A percentile compares a stretch with the other conserved stretches of the same genome.
phyloP scores from a whole-genome alignment of 1,140 invertebrate species.

The Temnothorax longispinosus region DNA sequence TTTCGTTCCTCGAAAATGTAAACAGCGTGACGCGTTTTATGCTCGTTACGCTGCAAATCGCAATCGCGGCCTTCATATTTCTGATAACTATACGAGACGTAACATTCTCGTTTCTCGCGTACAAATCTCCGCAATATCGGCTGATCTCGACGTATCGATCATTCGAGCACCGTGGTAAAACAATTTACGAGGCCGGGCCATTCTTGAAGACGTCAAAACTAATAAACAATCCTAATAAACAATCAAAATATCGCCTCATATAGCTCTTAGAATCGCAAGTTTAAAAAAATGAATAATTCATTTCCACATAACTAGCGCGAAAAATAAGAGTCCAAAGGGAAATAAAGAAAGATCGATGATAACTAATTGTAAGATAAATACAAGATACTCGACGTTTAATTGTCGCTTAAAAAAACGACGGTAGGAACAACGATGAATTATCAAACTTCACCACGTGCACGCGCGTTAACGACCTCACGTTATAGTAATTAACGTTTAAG shows the following conservation, averaged over 20 bases:
- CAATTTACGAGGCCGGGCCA: background rate
- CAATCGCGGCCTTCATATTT: constrained; percentile 20
- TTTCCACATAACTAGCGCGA: background rate
- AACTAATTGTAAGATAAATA: background rate
- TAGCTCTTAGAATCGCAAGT: background rate
- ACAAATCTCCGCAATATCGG: background rate
- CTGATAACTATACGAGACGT: constrained; percentile 41
- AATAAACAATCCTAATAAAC: background rate
- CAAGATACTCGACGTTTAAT: background rate
- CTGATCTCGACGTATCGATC: constrained; percentile 34
- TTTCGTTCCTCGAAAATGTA: constrained; percentile 35
- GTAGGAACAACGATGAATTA: background rate
- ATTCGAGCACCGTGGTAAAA: background rate
- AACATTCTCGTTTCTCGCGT: background rate
- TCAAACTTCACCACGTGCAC: background rate
- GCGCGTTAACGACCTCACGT: background rate
- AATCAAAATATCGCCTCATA: background rate
- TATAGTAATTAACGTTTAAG: background rate
- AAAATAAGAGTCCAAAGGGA: background rate
- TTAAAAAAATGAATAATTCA: background rate
- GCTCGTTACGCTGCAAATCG: constrained; percentile 12
- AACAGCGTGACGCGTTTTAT: constrained; percentile 43
- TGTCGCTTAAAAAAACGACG: background rate
- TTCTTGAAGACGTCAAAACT: background rate
- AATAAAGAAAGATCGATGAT: background rate